Conservation (phyloP, 2,113 vertebrate genomes). For the Tenrec ecaudatus region DNA sequence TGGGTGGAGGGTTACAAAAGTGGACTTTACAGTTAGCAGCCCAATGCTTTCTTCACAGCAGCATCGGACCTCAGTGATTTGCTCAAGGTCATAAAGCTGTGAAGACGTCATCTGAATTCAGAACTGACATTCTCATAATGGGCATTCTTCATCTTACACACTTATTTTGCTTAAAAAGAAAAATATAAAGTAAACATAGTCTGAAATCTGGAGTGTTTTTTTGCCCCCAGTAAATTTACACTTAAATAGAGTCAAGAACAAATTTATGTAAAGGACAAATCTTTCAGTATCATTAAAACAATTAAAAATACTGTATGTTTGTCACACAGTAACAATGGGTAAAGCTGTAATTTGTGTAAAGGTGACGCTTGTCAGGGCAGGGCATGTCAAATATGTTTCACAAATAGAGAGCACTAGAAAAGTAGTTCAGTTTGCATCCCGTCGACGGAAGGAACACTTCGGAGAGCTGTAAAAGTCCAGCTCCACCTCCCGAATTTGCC, state of each 20-base stretch:
- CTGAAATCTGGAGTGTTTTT: slow-evolving; percentile 7
- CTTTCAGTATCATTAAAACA: neutral
- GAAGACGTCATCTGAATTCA: neutral
- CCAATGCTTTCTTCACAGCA: no score
- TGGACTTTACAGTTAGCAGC: no score
- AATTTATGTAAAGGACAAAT: slow-evolving; percentile 16
- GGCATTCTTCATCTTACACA: neutral
- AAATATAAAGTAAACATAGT: neutral
- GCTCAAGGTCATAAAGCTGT: neutral
- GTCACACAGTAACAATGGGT: neutral
- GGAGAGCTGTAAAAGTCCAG: no score
- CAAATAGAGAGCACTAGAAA: no score
- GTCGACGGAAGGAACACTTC: no score
- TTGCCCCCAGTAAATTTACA: neutral
- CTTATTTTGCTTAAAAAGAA: neutral
- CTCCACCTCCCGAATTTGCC: no score
- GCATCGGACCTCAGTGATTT: neutral
- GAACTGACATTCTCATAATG: neutral
- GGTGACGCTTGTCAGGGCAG: neutral
- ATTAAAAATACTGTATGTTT: neutral
- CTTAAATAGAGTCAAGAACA: neutral
- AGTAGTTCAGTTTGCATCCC: no score
- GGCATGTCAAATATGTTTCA: neutral
- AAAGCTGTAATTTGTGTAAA: neutral
- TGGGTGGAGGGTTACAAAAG: no score